Evolutionary conservation across 2,888 invertebrate species (phyloP).

Genomic region (Apocheima hispidaria): DNA sequence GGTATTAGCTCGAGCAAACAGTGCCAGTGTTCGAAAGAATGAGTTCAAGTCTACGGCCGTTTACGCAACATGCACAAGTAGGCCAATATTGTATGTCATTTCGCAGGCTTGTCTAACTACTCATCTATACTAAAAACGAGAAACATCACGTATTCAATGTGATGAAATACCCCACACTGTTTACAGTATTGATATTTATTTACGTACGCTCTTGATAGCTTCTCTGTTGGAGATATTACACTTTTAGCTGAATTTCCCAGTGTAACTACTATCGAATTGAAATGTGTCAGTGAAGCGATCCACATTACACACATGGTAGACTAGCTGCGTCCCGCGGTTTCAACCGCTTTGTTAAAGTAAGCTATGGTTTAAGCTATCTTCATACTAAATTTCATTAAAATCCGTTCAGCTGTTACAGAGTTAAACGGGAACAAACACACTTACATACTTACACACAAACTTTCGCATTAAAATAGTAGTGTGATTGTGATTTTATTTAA

Average conservation of each 20-base stretch:
- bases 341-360: too few species aligned
- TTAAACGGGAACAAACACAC: too few species aligned
- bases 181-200: slow-evolving; percentile 1
- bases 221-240: slow-evolving; percentile 3
- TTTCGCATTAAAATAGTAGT: too few species aligned
- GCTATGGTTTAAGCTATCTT: too few species aligned
- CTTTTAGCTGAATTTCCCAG: not conserved
- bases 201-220: slow-evolving; percentile 4
- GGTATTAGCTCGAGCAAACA: slow-evolving; percentile 48
- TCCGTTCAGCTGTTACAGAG: too few species aligned
- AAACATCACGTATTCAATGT: slow-evolving; percentile 5
- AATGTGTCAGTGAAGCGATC: slow-evolving; percentile 18
- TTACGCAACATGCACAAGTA: slow-evolving; percentile 78
- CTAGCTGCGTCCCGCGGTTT: too few species aligned
- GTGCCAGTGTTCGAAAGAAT: slow-evolving; percentile 67
- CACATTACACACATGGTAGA: slow-evolving; percentile 10
- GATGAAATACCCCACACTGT: slow-evolving; percentile 5
- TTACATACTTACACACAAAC: too few species aligned
- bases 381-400: too few species aligned
- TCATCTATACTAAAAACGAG: slow-evolving; percentile 31
- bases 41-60: slow-evolving; percentile 82
- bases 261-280: slow-evolving; percentile 14
- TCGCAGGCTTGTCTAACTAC: slow-evolving; percentile 47
- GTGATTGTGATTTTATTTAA: too few species aligned
- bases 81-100: slow-evolving; percentile 73